These are phyloP conservation scores for Drosophila neotestacea DNA, from an alignment of 2,888 invertebrate species.

Conservation along the genomic window DNA sequence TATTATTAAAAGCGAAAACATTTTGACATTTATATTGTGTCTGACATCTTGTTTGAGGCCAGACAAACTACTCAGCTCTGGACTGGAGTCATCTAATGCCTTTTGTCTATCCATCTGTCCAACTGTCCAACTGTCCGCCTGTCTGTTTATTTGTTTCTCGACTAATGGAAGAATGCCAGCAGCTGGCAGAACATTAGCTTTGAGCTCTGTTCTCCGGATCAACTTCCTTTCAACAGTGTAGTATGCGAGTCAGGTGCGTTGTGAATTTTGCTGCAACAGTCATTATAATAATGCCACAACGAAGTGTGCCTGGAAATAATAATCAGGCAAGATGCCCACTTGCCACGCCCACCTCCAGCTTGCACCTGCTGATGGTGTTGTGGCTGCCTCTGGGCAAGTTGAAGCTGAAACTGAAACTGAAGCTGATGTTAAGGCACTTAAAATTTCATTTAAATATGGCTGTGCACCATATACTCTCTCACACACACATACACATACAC, in stretches of 20 bases:
- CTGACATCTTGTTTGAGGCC: constrained; percentile 26
- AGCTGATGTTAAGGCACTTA: constrained; percentile 59
- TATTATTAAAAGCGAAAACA: constrained; percentile 31
- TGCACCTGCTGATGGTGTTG: constrained; percentile 21
- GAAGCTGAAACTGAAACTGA: constrained; percentile 28
- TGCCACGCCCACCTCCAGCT: constrained; percentile 8
- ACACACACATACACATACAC: background rate
- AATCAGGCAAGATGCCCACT: constrained; percentile 59
- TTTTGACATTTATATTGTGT: constrained; percentile 40
- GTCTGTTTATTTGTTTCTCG: constrained; percentile 34
- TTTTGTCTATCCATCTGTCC: constrained; percentile 12
- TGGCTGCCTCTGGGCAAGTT: constrained; percentile 20
- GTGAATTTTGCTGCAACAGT: constrained; percentile 83
- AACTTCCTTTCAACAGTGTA: constrained; percentile 42
- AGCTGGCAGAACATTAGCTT: constrained; percentile 73
- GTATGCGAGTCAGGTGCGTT: constrained; percentile 80
- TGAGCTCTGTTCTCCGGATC: constrained; percentile 16
- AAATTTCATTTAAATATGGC: constrained; percentile 77
- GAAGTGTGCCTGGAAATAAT: constrained; percentile 82
- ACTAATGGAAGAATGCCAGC: constrained; percentile 63
- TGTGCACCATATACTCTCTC: constrained; percentile 3
- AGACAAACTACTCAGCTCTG: constrained; percentile 26
- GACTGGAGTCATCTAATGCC: constrained; percentile 15
- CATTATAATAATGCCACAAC: constrained; percentile 83
- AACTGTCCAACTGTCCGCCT: constrained; percentile 18